Conservation (phyloP, 2,797 vertebrate genomes). For the Semaprochilodus insignis region DNA sequence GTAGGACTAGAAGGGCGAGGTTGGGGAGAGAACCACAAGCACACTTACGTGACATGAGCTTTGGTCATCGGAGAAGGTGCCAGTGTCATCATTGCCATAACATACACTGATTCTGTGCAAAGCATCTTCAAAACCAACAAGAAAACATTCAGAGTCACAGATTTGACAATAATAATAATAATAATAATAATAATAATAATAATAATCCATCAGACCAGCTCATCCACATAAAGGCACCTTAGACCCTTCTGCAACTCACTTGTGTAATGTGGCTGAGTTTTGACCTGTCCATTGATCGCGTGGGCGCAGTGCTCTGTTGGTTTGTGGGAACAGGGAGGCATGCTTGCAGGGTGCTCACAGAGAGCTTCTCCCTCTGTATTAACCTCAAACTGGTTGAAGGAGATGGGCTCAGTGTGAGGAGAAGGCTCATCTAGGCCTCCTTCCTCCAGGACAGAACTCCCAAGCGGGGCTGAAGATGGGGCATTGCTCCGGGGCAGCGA, state of each 20-base stretch:
- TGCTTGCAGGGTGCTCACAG: conserved; percentile 46
- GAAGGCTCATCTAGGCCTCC: conserved; percentile 26
- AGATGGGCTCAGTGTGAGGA: conserved; percentile 34
- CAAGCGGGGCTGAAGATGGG: conserved; percentile 55
- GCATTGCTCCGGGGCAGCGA: conserved; percentile 76
- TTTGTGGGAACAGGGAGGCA: conserved; percentile 35
- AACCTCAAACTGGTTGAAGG: conserved; percentile 52
- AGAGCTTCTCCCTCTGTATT: conserved; percentile 36
- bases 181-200: neutral
- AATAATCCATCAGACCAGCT: neutral
- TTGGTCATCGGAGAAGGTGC: conserved; percentile 91
- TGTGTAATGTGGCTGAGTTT: conserved; percentile 66
- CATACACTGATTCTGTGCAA: conserved; percentile 90
- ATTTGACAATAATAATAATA: neutral
- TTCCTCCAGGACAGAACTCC: conserved; percentile 68
- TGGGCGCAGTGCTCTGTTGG: conserved; percentile 46
- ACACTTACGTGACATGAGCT: conserved; percentile 88
- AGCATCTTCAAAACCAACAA: conserved; percentile 79
- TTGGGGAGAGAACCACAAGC: neutral
- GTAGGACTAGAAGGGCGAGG: neutral
- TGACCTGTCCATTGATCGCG: conserved; percentile 69
- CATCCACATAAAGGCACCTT: neutral
- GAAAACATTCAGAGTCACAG: neutral
- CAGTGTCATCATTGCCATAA: conserved; percentile 86
- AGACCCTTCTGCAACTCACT: conserved; percentile 65